Conservation (phyloP, 2,797 vertebrate genomes). For the Picus viridis region DNA sequence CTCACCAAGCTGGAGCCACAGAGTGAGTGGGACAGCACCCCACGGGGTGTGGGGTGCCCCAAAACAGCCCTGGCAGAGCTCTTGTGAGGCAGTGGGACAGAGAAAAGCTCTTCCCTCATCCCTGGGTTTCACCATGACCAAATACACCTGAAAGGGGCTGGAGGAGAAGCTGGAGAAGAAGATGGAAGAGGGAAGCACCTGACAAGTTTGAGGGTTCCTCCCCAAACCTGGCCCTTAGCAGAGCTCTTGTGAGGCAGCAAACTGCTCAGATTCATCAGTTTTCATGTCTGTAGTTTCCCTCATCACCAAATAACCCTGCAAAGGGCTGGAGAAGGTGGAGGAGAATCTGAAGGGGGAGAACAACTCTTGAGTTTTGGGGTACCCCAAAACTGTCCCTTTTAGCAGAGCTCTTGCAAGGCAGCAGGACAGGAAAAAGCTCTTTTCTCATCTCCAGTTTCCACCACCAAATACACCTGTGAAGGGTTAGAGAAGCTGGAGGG, state of each 20-base stretch:
- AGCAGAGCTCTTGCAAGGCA: not conserved
- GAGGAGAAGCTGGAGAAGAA: not conserved
- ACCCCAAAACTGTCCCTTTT: not conserved
- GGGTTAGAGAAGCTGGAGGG: constrained; percentile 74
- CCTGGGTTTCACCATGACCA: constrained; percentile 37
- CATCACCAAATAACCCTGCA: too few species aligned
- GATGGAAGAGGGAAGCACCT: not conserved
- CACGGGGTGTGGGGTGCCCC: not conserved
- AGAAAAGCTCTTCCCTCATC: not conserved
- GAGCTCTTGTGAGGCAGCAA: too few species aligned
- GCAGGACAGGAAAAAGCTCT: too few species aligned
- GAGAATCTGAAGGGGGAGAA: too few species aligned
- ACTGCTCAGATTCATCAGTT: too few species aligned
- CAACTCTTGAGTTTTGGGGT: not conserved
- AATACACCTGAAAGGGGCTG: too few species aligned
- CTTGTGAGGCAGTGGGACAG: not conserved
- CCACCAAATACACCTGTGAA: constrained; percentile 57
- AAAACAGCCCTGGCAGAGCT: not conserved
- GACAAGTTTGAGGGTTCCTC: rapidly evolving
- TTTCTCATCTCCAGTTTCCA: constrained; percentile 43
- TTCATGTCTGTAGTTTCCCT: too few species aligned
- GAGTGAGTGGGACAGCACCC: constrained; percentile 53
- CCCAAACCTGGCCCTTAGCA: too few species aligned
- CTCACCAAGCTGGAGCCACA: constrained; percentile 73
- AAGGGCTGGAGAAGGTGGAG: too few species aligned